Evolutionary conservation across 2,888 invertebrate species (phyloP).

Genomic region (Drosophila multiciliata): DNA sequence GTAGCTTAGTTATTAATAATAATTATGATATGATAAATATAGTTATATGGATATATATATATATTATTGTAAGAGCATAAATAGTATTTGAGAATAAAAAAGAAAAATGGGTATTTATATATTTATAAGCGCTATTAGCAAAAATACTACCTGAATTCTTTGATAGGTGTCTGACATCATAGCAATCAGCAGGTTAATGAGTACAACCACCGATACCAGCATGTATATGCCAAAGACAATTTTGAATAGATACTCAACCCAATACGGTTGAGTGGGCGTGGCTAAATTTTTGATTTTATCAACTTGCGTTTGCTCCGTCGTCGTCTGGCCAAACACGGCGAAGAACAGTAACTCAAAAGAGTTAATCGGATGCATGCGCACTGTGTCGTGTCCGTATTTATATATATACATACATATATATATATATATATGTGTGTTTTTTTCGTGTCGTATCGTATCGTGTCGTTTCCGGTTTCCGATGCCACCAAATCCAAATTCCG

Average conservation of each 20-base stretch:
- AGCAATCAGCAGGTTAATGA: constrained; percentile 99
- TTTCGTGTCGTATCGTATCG: background rate
- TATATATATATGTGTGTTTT: too few relatives aligned
- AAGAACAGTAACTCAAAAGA: constrained; percentile 99
- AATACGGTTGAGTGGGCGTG: constrained; percentile 89
- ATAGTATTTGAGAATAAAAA: constrained; percentile 32
- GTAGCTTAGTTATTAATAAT: constrained; percentile 55
- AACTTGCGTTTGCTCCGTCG: constrained; percentile 91
- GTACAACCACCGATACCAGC: constrained; percentile 99
- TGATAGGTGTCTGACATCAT: constrained; percentile 99
- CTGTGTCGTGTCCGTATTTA: constrained; percentile 86
- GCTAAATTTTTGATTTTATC: constrained; percentile 86
- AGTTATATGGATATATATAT: constrained; percentile 1
- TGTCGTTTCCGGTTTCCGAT: constrained; percentile 37
- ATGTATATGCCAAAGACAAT: constrained; percentile 97
- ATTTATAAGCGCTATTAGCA: constrained; percentile 70
- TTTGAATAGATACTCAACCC: constrained; percentile 95
- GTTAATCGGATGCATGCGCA: constrained; percentile 95
- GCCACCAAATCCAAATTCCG: constrained; percentile 19
- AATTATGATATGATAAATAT: constrained; percentile 20
- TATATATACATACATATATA: too few relatives aligned
- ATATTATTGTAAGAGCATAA: constrained; percentile 24
- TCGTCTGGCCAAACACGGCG: constrained; percentile 98
- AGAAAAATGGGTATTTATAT: constrained; percentile 1
- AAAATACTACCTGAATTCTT: constrained; percentile 94